Evolutionary conservation across 2,113 vertebrate genomes (phyloP), one percentile per base, ranked within the genome.

Genomic region (Triplophysa siluroides): DNA sequence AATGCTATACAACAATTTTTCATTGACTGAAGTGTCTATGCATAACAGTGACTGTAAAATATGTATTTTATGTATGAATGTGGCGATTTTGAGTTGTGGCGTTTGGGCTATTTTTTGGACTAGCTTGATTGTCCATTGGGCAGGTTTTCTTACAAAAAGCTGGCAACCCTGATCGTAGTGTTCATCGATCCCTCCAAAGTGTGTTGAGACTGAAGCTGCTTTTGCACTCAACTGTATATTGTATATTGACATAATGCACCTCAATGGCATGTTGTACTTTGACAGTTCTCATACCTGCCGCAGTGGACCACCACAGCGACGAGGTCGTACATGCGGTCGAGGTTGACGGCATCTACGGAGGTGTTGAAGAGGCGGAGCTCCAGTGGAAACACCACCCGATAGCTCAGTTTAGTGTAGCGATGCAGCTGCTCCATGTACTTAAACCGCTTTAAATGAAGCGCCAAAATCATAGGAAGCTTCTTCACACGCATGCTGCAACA

Each of bases 391-490:
- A 98, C 97, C 45, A 98, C 97, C 0, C 97, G 93, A 21, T 98
- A 98, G 11, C 96, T 98, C 47, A 98, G 94, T 90, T 98, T 98
- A 63, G 97, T 98, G 72, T 98, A 98, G 78, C 97, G 94, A 87
- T 98, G 97, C 45, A 98, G 84, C 81, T 98, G 96, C 86, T 98
- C 97, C 97, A 98, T 98, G 78, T 98, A 98, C 91, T 98, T 98
- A 85, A 98, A 98, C 79, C 97, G 92, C 90, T 98, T 98, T 64
- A 98, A 94, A 85, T 98, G 97, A n/a, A 98, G 93, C 0, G 97
- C 97, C 90, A 98, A 89, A 83, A 98, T 98, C 96, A 98, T 98
- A 8, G 97, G 97, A 79, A 98, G 91, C 85, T 96, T 97, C 90
- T 98, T 98, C 4, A 98, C 97, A 70, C 96, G 92, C 97, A 98